These are phyloP conservation scores for Marasmarcha lunaedactyla DNA, from an alignment of 2,888 invertebrate species.

Conservation along the genomic window DNA sequence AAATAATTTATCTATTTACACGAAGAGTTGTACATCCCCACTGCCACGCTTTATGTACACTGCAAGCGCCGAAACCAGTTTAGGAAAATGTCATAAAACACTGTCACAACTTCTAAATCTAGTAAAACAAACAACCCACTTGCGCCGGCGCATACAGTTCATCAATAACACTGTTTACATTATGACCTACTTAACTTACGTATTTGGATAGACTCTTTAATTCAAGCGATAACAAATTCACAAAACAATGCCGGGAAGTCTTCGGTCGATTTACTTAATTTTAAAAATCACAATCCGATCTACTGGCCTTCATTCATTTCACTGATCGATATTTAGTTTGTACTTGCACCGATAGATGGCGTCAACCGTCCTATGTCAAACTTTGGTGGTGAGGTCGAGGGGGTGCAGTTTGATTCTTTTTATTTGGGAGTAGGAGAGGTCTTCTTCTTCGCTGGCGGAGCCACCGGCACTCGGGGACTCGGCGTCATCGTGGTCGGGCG, in stretches of 20 bases:
- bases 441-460: slow-evolving; percentile 57
- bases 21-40: slow-evolving; percentile 52
- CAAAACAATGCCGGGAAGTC: slow-evolving; percentile 36
- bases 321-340: slow-evolving; percentile 22
- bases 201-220: slow-evolving; percentile 69
- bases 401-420: slow-evolving; percentile 72
- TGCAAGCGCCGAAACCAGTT: too few species aligned
- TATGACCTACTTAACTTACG: slow-evolving; percentile 55
- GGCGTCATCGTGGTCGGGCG: slow-evolving; percentile 50
- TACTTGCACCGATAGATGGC: slow-evolving; percentile 21
- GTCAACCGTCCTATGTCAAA: slow-evolving; percentile 50
- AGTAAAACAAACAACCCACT: too few species aligned
- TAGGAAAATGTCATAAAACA: too few species aligned
- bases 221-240: slow-evolving; percentile 57
- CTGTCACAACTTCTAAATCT: too few species aligned
- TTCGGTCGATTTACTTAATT: slow-evolving; percentile 35
- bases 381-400: slow-evolving; percentile 77
- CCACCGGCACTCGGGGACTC: slow-evolving; percentile 55
- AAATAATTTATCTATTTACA: slow-evolving; percentile 62
- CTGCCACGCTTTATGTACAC: slow-evolving; percentile 46
- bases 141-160: slow-evolving; percentile 19
- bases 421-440: slow-evolving; percentile 69
- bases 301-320: slow-evolving; percentile 56
- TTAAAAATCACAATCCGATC: slow-evolving; percentile 59
- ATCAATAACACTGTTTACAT: slow-evolving; percentile 40